A percentile compares a stretch with the other conserved stretches of the same genome.
These are phyloP conservation scores for Parochlus steinenii DNA, from an alignment of 2,888 invertebrate species.

Conservation along the genomic window DNA sequence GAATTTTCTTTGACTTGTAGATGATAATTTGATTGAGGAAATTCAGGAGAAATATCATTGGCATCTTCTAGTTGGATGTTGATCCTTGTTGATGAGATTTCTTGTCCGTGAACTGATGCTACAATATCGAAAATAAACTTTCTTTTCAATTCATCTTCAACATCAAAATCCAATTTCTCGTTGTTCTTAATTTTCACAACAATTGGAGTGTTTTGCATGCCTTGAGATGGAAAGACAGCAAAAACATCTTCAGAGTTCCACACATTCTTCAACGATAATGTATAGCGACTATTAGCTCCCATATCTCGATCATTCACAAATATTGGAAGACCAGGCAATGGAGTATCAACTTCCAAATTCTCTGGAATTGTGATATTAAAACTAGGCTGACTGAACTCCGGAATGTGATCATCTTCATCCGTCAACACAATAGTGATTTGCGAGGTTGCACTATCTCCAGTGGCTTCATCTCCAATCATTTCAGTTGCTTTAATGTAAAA, in stretches of 20 bases:
- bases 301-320: slow-evolving; percentile 59
- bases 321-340: slow-evolving; percentile 53
- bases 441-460: slow-evolving; percentile 48
- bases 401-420: slow-evolving; percentile 61
- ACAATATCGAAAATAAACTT: slow-evolving; percentile 50
- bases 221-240: slow-evolving; percentile 45
- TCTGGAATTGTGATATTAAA: slow-evolving; percentile 59
- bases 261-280: slow-evolving; percentile 41
- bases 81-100: slow-evolving; percentile 41
- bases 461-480: slow-evolving; percentile 50
- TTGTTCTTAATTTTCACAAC: slow-evolving; percentile 52
- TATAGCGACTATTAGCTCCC: slow-evolving; percentile 48
- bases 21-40: slow-evolving; percentile 43
- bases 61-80: slow-evolving; percentile 52
- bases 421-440: slow-evolving; percentile 60
- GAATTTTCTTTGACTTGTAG: slow-evolving; percentile 50
- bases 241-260: slow-evolving; percentile 41
- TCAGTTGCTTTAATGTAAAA: slow-evolving; percentile 59
- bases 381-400: slow-evolving; percentile 46
- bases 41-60: slow-evolving; percentile 64
- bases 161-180: slow-evolving; percentile 52
- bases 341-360: slow-evolving; percentile 52
- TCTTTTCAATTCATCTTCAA: slow-evolving; percentile 38
- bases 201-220: slow-evolving; percentile 56
- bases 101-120: slow-evolving; percentile 36